These are phyloP conservation scores for Calcarius lapponicus DNA, from an alignment of 2,797 vertebrate genomes.

Conservation along the genomic window DNA sequence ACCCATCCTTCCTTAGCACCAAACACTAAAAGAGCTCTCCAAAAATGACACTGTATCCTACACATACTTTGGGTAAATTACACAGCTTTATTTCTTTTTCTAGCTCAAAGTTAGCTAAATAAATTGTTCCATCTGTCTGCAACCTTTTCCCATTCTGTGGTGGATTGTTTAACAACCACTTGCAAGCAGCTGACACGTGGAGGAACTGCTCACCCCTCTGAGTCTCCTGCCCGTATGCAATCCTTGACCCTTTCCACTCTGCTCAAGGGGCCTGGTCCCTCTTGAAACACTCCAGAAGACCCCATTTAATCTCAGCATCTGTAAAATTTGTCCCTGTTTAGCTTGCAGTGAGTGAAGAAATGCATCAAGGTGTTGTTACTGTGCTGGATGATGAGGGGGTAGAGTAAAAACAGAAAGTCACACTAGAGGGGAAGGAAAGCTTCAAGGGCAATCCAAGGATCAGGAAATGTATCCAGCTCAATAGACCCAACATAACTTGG, in stretches of 20 bases:
- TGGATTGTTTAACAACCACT: not conserved
- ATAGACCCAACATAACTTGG: not conserved
- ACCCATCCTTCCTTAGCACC: not conserved
- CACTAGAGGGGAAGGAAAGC: accelerated
- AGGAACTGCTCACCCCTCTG: not conserved
- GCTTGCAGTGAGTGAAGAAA: not conserved
- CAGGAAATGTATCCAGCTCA: not conserved
- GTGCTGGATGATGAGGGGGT: not conserved
- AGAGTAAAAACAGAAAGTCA: not conserved
- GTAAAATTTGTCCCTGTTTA: not conserved
- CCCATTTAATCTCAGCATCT: not conserved
- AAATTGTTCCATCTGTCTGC: not conserved
- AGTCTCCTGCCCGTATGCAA: not conserved
- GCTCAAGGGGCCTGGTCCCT: not conserved
- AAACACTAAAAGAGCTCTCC: not conserved
- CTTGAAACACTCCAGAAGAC: not conserved
- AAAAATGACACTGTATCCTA: not conserved
- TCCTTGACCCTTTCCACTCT: not conserved
- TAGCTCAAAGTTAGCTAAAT: not conserved
- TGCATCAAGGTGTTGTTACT: not conserved
- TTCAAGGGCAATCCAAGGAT: not conserved
- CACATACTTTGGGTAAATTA: not conserved
- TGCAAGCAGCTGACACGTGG: not conserved
- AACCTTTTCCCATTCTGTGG: not conserved
- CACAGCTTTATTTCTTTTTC: not conserved